A percentile compares a stretch with the other conserved stretches of the same genome.
phyloP scores from a whole-genome alignment of 2,113 vertebrate species.

The Toxostoma redivivum region DNA sequence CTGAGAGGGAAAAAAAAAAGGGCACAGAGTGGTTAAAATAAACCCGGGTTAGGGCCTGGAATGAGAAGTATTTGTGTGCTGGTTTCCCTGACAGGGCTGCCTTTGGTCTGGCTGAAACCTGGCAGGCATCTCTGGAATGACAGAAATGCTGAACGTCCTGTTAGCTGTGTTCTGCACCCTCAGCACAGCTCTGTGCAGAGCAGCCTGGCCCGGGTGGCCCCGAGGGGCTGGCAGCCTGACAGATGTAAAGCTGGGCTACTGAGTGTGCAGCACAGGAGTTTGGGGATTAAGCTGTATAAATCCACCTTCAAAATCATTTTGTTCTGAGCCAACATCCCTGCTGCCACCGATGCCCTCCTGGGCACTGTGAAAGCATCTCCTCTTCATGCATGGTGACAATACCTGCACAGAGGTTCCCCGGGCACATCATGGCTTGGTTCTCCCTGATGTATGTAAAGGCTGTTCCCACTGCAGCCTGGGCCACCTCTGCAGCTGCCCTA shows the following conservation, averaged over 20 bases:
- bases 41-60: neutral
- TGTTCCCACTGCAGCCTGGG: neutral
- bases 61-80: neutral
- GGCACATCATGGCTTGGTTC: neutral
- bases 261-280: neutral
- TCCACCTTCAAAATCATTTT: neutral
- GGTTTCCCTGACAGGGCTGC: slow-evolving; percentile 11
- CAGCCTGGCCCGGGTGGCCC: neutral
- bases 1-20: neutral
- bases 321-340: neutral
- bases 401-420: fast-evolving
- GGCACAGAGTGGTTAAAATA: neutral
- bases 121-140: slow-evolving; percentile 53
- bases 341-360: fast-evolving
- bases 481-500: neutral
- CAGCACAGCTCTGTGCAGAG: neutral
- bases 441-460: neutral
- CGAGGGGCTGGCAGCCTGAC: neutral
- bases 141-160: slow-evolving; percentile 30
- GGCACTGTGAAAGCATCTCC: neutral
- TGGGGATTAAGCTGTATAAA: neutral
- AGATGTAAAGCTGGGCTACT: neutral
- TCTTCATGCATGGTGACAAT: fast-evolving
- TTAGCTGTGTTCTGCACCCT: neutral
- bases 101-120: neutral